These are phyloP conservation scores for Leptogaster cylindrica DNA, from an alignment of 2,888 invertebrate genomes.

Conservation along the genomic window DNA sequence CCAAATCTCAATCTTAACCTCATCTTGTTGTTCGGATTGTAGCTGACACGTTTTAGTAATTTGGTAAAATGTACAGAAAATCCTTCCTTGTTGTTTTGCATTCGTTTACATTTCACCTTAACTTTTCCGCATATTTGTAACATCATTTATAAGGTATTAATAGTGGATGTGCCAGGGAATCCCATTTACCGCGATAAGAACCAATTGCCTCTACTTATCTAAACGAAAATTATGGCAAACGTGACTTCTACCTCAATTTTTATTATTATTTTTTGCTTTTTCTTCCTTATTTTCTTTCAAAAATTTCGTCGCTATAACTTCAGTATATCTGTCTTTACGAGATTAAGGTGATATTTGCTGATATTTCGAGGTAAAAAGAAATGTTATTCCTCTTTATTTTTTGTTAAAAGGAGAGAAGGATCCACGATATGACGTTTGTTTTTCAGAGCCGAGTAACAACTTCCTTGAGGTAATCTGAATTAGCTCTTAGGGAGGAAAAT, in stretches of 20 bases:
- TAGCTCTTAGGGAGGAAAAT: no score
- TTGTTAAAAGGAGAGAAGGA: no score
- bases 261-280: neutral
- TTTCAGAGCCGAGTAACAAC: neutral
- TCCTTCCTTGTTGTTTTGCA: neutral
- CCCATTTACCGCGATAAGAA: neutral
- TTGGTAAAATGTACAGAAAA: neutral
- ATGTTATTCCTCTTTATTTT: no score
- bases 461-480: no score
- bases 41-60: neutral
- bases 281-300: no score
- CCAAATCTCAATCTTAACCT: no score
- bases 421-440: neutral
- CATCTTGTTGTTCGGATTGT: no score
- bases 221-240: neutral
- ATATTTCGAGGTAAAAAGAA: neutral
- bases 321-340: no score
- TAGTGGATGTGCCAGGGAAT: neutral
- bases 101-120: no score
- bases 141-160: neutral
- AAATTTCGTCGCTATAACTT: no score
- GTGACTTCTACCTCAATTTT: neutral
- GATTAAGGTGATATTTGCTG: neutral
- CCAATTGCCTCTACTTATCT: neutral
- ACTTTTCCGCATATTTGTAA: neutral